Percentiles rank a stretch among this genome's conserved stretches.
Conservation (phyloP, 2,113 vertebrate genomes). For the Oreochromis tanganicae region DNA sequence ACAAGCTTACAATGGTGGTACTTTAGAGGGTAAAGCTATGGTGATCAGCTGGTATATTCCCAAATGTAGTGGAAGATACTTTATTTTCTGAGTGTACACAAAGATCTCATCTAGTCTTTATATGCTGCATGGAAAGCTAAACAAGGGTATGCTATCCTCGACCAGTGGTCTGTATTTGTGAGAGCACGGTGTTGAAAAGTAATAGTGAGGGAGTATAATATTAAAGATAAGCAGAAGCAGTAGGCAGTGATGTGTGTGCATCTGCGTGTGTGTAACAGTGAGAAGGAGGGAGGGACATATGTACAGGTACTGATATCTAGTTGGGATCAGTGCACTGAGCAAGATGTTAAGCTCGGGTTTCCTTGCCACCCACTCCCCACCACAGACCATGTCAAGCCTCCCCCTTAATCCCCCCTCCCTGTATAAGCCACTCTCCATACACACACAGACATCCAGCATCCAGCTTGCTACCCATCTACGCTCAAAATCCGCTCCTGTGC, state of each 20-base stretch:
- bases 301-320: constrained; percentile 35
- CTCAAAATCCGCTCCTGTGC: constrained; percentile 51
- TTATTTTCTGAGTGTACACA: not conserved
- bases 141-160: not conserved
- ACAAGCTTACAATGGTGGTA: not conserved
- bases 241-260: not conserved
- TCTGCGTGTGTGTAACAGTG: not conserved
- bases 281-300: not conserved
- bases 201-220: not conserved
- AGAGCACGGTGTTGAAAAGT: not conserved
- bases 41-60: not conserved
- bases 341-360: constrained; percentile 40
- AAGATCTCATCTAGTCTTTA: not conserved
- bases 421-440: constrained; percentile 22
- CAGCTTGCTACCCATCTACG: constrained; percentile 24
- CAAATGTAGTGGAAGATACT: not conserved
- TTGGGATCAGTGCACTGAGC: constrained; percentile 36
- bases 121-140: not conserved
- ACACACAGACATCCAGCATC: constrained; percentile 2
- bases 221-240: not conserved
- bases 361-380: not conserved
- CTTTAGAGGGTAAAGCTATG: not conserved
- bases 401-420: constrained; percentile 13
- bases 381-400: constrained; percentile 3
- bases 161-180: not conserved